A percentile compares a stretch with the other conserved stretches of the same genome.
Conservation (phyloP, 2,888 invertebrate genomes). For the Drosophila subquinaria region DNA sequence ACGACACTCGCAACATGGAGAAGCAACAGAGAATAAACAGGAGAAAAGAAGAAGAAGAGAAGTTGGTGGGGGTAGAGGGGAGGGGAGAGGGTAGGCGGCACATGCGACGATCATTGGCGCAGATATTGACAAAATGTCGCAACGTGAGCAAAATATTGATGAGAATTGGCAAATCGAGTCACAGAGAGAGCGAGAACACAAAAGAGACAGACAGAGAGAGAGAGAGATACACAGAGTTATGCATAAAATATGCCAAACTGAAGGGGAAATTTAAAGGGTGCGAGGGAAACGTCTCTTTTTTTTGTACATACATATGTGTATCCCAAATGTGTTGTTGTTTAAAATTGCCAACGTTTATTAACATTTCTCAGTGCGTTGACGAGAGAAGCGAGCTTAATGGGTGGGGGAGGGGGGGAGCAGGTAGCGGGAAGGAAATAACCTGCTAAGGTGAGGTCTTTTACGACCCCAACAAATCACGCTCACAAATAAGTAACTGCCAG, state of each 20-base stretch:
- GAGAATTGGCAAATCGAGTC: slow-evolving; percentile 70
- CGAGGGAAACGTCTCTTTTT: neutral
- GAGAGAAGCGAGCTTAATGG: too few species aligned
- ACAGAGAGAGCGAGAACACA: neutral
- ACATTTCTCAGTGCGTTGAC: slow-evolving; percentile 53
- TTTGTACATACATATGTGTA: slow-evolving; percentile 13
- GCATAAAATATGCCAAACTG: slow-evolving; percentile 42
- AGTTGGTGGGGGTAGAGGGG: neutral
- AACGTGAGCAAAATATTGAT: slow-evolving; percentile 84
- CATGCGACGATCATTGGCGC: slow-evolving; percentile 75
- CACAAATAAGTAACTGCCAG: slow-evolving; percentile 19
- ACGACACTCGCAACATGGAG: slow-evolving; percentile 64
- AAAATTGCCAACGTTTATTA: slow-evolving; percentile 62
- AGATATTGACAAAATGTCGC: slow-evolving; percentile 86
- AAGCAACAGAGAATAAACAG: slow-evolving; percentile 3
- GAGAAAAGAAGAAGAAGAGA: neutral
- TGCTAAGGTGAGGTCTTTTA: slow-evolving; percentile 66
- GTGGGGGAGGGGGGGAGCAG: neutral
- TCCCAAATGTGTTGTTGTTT: slow-evolving; percentile 52
- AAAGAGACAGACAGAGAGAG: neutral
- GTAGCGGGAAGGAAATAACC: slow-evolving; percentile 7
- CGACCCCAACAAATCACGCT: slow-evolving; percentile 59
- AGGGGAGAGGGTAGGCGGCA: slow-evolving; percentile 24
- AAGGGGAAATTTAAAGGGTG: neutral
- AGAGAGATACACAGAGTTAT: slow-evolving; percentile 34